Evolutionary conservation across 2,888 invertebrate genomes (phyloP), one percentile per base, ranked within the genome.

Genomic region (Eucera pruinosa): DNA sequence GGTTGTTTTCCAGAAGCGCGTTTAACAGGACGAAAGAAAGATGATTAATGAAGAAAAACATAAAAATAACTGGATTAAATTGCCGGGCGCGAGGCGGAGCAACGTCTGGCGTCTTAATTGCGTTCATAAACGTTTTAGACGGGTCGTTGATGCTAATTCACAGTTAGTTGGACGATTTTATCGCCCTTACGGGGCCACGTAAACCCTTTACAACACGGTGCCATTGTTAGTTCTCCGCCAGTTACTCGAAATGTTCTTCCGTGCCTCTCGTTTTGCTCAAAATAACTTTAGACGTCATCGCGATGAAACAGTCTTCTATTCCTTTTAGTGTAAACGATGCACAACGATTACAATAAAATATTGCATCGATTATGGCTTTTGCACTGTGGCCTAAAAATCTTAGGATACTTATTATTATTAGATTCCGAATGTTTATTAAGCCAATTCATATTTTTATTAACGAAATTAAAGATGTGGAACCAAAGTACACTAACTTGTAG

Each of bases 21-120:
- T 60, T 68, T 74, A 65, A 43, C 74, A 60, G 58, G n/a, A 68
- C 36, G 74, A 60, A 65, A 41, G 60, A 68, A 64, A 69, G 36
- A 36, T 58, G 68, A 68, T 73, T 68, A 73, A 77, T 39, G 64
- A 47, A 60, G 54, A 27, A 50, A 69, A 75, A 48, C 65, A 78
- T 61, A 69, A 78, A 78, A 78, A 78, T 80, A 85, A 88, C 82
- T 85, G 86, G 81, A 88, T 88, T 74, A 85, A 87, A 86, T 72
- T 81, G 69, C 60, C 81, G 72, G 78, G 79, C 86, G 87, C 86
- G 89, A 87, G 85, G 84, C n/a, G 20, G 77, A 78, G 73, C 81
- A 64, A 69, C 84, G 90, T 90, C 90, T 89, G 88, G 83, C 81
- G 83, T 86, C 89, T 90, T 88, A 90, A 89, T 89, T 89, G 84